These are phyloP conservation scores for Elaphurus davidianus DNA, from an alignment of 2,113 vertebrate genomes.

Conservation along the genomic window DNA sequence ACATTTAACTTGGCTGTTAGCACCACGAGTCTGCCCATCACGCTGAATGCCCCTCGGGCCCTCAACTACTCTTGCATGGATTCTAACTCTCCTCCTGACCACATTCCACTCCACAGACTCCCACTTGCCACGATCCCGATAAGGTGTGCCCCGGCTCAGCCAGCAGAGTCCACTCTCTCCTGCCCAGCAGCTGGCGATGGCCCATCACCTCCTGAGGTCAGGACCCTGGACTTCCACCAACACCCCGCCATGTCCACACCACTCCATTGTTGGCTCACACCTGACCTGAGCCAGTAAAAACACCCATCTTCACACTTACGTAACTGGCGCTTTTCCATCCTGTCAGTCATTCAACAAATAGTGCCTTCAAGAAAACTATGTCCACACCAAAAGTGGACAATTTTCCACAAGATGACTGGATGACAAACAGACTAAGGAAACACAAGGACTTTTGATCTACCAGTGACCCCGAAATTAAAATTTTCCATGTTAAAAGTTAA, in stretches of 20 bases:
- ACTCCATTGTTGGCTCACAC: not conserved
- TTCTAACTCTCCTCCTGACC: not conserved
- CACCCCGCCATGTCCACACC: not conserved
- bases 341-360: conserved; percentile 58
- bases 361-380: conserved; percentile 55
- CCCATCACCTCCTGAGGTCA: not conserved
- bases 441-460: not conserved
- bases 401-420: not conserved
- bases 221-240: not conserved
- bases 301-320: conserved; percentile 58
- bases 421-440: not conserved
- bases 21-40: not conserved
- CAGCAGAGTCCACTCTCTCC: not conserved
- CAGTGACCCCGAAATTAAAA: not conserved
- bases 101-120: not conserved
- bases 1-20: not conserved
- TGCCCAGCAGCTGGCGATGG: not conserved
- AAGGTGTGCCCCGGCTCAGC: not conserved
- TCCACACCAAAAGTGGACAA: conserved; percentile 36
- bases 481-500: not conserved
- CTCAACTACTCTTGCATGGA: rapidly evolving
- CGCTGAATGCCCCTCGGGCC: rapidly evolving
- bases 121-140: rapidly evolving
- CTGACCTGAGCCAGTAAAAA: conserved; percentile 46
- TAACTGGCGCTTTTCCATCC: conserved; percentile 14